phyloP scores from a whole-genome alignment of 2,113 vertebrate genomes.

The Calidris pygmaea region DNA sequence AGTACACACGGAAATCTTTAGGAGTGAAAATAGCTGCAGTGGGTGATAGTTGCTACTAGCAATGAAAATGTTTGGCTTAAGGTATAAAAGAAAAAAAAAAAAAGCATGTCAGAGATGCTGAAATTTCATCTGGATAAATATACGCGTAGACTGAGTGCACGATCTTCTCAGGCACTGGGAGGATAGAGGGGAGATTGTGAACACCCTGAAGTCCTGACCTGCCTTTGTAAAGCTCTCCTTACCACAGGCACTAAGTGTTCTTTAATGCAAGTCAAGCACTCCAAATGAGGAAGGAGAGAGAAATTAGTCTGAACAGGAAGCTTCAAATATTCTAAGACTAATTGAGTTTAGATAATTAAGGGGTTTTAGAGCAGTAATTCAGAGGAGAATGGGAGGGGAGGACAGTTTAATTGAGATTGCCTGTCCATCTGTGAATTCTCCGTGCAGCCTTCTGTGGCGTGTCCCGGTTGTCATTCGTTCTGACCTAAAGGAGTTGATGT shows the following conservation, averaged over 20 bases:
- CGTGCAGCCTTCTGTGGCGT: not conserved
- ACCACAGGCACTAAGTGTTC: slow-evolving; percentile 33
- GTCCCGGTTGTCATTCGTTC: slow-evolving; percentile 15
- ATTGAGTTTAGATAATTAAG: slow-evolving; percentile 57
- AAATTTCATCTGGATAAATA: slow-evolving; percentile 15
- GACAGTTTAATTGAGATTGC: slow-evolving; percentile 55
- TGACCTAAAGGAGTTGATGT: slow-evolving; percentile 32
- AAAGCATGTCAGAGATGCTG: not conserved
- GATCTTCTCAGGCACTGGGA: not conserved
- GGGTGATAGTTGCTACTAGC: slow-evolving; percentile 43
- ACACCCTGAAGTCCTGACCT: slow-evolving; percentile 13
- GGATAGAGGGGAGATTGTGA: not conserved
- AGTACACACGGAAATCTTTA: slow-evolving; percentile 40
- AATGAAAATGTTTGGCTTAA: slow-evolving; percentile 55
- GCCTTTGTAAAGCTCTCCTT: slow-evolving; percentile 16
- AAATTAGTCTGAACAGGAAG: slow-evolving; percentile 52
- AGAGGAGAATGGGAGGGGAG: slow-evolving; percentile 37
- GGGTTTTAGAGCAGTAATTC: slow-evolving; percentile 50
- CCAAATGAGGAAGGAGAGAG: slow-evolving; percentile 33
- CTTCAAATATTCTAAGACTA: slow-evolving; percentile 53
- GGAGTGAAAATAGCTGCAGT: slow-evolving; percentile 44
- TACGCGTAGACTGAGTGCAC: not conserved
- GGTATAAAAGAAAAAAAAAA: not conserved
- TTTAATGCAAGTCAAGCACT: slow-evolving; percentile 43
- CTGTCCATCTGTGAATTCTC: slow-evolving; percentile 54